Evolutionary conservation across 2,797 vertebrate genomes (phyloP), one percentile per base, ranked within the genome.

Genomic region (Austrolebias charrua): DNA sequence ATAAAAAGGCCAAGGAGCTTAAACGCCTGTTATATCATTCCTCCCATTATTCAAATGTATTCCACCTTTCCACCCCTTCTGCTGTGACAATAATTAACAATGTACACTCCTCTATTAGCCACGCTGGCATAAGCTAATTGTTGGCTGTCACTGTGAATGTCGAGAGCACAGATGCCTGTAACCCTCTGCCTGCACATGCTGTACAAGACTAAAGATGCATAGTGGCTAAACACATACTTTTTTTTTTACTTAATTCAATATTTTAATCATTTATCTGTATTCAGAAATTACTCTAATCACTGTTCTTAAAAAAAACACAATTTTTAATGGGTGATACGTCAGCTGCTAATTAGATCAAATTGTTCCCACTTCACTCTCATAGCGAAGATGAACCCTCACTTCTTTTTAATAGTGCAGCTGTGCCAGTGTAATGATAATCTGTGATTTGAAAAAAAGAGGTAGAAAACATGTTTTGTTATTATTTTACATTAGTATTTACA

Each of bases 11-110:
- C 24, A 40, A 80, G 69, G 75, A 71, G 81, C 76, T 79, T 52
- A 57, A 85, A 73, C 71, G 59, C 57, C 65, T 42, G 80, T 81
- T 76, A 71, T 80, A 81, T 86, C 71, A 73, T 79, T 81, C 43
- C 60, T 72, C 72, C 75, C 65, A 88, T 90, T 91, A 91, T 92
- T 91, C 85, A 89, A 90, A 93, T 91, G 61, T 78, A 89, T 90
- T 90, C 88, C 86, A 86, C 87, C 88, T 90, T 86, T 72, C 86
- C 82, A 90, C 87, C 89, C 80, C 67, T 40, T 75, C 76, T 80
- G 74, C 75, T 84, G 81, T 85, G 87, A 87, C 73, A 35, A 86
- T 82, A 90, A 92, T 86, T 89, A 91, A 88, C 84, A 81, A 85
- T 79, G 84, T 86, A 86, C 81, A 86, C 82, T 90, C 83, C 69